Evolutionary conservation across 2,797 vertebrate species (phyloP), one percentile per base, ranked within the genome.

Genomic region (Acanthis flammea): DNA sequence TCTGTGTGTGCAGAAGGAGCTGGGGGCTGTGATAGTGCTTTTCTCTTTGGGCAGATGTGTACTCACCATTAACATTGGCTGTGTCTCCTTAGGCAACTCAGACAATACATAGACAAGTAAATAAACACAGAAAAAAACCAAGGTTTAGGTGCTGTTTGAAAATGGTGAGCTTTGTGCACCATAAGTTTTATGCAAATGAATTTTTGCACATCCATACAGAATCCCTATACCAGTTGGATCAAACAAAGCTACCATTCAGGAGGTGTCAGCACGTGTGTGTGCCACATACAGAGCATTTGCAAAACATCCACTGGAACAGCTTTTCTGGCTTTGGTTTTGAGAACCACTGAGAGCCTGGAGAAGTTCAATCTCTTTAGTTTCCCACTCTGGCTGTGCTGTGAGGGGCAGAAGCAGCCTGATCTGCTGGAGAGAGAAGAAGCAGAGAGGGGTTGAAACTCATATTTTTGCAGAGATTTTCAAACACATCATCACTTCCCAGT

Each of bases 1-100:
- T 45, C 19, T 22, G 9, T 0, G 0, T 6, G 7, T 50, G 51
- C 50, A 68, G 70, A 28, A 83, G 71, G 42, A 48, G 39, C 51
- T 53, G 18, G 14, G 27, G 10, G 2, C 35, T 41, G 58, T 17
- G 50, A 53, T 3, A 3, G 7, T 6, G 6, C 45, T 89, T n/a
- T 73, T 51, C 41, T 42, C 25, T 19, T 23, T 31, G n/a, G 35
- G 27, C 19, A 89, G 39, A 9, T 47, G 58, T 37, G 30, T 28
- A 5, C 14, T 51, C 44, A 41, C 47, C 37, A 37, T 17, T 60
- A 23, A 47, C 18, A 35, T 3, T 0, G 2, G 42, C 41, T 30
- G 1, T 44, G 73, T 33, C 44, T 44, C 0, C 0, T 79, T 76
- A 16, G 44, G 25, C 6, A 72, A 8, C 28, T 71, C 53, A 48